These are phyloP conservation scores for Uria aalge DNA, from an alignment of 2,113 vertebrate genomes.

Conservation along the genomic window DNA sequence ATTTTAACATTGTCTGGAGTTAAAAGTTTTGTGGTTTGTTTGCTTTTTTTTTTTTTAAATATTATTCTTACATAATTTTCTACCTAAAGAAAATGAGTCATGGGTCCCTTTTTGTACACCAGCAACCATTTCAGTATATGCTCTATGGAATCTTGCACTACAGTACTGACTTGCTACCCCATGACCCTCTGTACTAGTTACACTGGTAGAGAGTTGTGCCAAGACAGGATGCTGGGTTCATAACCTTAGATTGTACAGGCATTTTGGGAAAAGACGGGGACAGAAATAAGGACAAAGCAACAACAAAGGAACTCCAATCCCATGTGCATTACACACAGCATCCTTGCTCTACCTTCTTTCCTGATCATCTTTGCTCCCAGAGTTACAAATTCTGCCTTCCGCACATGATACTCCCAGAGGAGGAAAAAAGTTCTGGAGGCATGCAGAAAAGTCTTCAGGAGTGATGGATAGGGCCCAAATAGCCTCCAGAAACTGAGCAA, in stretches of 20 bases:
- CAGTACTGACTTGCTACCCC: background rate
- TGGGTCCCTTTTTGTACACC: background rate
- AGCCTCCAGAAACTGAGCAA: background rate
- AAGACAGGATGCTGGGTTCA: background rate
- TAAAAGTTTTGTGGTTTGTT: background rate
- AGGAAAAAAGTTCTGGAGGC: background rate
- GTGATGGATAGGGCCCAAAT: background rate
- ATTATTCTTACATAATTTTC: background rate
- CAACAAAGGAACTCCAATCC: background rate
- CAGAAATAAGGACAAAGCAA: background rate
- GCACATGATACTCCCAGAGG: background rate
- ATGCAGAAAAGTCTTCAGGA: background rate
- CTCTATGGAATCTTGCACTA: background rate
- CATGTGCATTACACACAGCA: background rate
- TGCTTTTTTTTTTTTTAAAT: background rate
- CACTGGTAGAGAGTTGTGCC: accelerated
- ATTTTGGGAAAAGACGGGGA: background rate
- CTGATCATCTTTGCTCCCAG: background rate
- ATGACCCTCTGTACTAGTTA: background rate
- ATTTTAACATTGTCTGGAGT: background rate
- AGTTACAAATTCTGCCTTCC: background rate
- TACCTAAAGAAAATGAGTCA: background rate
- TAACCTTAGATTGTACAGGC: background rate
- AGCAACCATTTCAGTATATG: background rate
- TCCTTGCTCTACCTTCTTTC: background rate